These are phyloP conservation scores for Pterocles burchelli DNA, from an alignment of 2,113 vertebrate species.

Conservation along the genomic window DNA sequence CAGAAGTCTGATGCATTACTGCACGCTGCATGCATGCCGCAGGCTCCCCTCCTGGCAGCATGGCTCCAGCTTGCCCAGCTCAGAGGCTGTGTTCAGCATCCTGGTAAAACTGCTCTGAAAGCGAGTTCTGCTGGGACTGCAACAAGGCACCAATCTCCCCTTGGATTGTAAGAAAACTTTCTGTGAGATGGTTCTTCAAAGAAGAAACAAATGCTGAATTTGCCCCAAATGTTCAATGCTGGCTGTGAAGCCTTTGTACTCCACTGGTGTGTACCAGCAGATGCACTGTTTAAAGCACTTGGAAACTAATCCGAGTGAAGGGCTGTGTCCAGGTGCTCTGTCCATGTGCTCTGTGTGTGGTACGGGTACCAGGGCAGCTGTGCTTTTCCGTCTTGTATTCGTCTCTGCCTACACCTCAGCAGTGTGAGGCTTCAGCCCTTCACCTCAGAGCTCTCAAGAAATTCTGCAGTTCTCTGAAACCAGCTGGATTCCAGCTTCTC, in stretches of 20 bases:
- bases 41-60: conserved; percentile 38
- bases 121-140: conserved; percentile 37
- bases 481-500: neutral
- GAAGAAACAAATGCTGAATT: neutral
- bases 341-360: neutral
- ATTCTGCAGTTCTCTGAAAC: neutral
- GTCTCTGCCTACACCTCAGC: neutral
- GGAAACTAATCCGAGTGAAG: neutral
- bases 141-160: neutral
- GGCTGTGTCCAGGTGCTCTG: neutral
- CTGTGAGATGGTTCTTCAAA: neutral
- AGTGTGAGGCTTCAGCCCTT: neutral
- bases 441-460: neutral
- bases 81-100: neutral
- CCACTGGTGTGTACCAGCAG: neutral
- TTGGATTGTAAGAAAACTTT: neutral
- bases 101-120: conserved; percentile 45
- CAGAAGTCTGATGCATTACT: conserved; percentile 29
- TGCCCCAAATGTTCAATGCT: neutral
- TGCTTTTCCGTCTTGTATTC: neutral
- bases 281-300: neutral
- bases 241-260: neutral
- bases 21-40: conserved; percentile 52
- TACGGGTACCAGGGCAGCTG: neutral
- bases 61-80: conserved; percentile 41